Evolutionary conservation across 2,888 invertebrate genomes (phyloP).

Genomic region (Sisyra nigra): DNA sequence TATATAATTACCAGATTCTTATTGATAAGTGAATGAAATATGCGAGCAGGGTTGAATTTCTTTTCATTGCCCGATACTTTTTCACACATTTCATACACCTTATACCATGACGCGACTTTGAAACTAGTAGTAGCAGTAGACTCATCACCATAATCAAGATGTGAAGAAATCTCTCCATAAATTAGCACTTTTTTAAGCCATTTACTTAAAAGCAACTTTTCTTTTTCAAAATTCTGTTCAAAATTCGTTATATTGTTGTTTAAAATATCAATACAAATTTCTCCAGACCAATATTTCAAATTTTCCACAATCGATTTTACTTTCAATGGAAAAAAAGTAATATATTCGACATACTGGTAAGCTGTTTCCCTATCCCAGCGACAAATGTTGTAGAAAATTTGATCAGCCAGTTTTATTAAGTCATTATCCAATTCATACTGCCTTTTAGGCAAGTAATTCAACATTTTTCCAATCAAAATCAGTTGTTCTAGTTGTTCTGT

Average conservation of each 20-base stretch:
- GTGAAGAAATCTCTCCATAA: slow-evolving; percentile 37
- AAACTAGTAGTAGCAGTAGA: too few relatives aligned
- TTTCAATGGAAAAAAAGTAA: slow-evolving; percentile 33
- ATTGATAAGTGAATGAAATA: slow-evolving; percentile 37
- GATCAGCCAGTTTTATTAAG: slow-evolving; percentile 37
- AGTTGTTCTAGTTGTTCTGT: slow-evolving; percentile 12
- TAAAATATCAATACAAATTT: slow-evolving; percentile 35
- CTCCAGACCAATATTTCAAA: slow-evolving; percentile 36
- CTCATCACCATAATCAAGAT: slow-evolving; percentile 32
- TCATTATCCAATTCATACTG: slow-evolving; percentile 33
- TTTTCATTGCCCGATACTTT: slow-evolving; percentile 37
- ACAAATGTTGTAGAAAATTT: slow-evolving; percentile 40
- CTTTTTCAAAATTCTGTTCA: slow-evolving; percentile 23
- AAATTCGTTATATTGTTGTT: slow-evolving; percentile 32
- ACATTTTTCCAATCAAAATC: slow-evolving; percentile 24
- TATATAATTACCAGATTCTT: slow-evolving; percentile 30
- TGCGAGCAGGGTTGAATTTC: slow-evolving; percentile 32
- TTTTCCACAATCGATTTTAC: slow-evolving; percentile 35
- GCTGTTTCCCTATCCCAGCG: slow-evolving; percentile 22
- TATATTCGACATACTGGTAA: slow-evolving; percentile 29
- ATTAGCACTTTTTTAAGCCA: slow-evolving; percentile 45
- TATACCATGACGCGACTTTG: slow-evolving; percentile 47
- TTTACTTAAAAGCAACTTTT: slow-evolving; percentile 27
- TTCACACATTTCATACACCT: slow-evolving; percentile 36
- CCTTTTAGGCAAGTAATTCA: slow-evolving; percentile 41